Conservation (phyloP, 2,888 invertebrate species). For the Drosophila macrospina region DNA sequence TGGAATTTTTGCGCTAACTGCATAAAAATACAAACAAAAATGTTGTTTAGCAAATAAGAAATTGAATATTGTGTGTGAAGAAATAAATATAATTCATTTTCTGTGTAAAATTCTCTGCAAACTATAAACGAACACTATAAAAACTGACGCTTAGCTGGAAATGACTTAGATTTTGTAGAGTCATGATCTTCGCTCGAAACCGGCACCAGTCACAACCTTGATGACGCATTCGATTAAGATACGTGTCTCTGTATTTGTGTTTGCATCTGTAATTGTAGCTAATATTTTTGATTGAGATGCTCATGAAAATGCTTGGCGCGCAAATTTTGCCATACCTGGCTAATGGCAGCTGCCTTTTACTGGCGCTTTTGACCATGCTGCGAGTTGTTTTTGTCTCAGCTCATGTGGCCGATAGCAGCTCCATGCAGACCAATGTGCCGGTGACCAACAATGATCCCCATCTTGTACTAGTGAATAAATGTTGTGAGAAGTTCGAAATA, state of each 20-base stretch:
- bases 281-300: constrained; percentile 49
- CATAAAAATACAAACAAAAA: constrained; percentile 42
- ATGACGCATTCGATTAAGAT: constrained; percentile 69
- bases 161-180: constrained; percentile 49
- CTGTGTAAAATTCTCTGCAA: not conserved
- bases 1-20: constrained; percentile 52
- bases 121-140: not conserved
- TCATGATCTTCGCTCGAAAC: constrained; percentile 73
- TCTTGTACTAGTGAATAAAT: constrained; percentile 89
- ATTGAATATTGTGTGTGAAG: constrained; percentile 20
- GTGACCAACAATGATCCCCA: constrained; percentile 42
- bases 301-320: constrained; percentile 63
- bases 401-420: constrained; percentile 51
- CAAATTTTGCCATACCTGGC: constrained; percentile 55
- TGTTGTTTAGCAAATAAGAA: constrained; percentile 38
- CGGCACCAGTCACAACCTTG: constrained; percentile 66
- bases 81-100: not conserved
- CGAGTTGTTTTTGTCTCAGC: constrained; percentile 14
- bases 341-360: constrained; percentile 55
- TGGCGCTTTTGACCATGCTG: constrained; percentile 37
- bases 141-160: constrained; percentile 28
- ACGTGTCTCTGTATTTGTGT: constrained; percentile 31
- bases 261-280: constrained; percentile 26
- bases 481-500: constrained; percentile 91
- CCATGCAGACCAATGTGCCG: constrained; percentile 19